A percentile compares a stretch with the other conserved stretches of the same genome.
Conservation (phyloP, 2,888 invertebrate genomes). For the Drosophila robusta region DNA sequence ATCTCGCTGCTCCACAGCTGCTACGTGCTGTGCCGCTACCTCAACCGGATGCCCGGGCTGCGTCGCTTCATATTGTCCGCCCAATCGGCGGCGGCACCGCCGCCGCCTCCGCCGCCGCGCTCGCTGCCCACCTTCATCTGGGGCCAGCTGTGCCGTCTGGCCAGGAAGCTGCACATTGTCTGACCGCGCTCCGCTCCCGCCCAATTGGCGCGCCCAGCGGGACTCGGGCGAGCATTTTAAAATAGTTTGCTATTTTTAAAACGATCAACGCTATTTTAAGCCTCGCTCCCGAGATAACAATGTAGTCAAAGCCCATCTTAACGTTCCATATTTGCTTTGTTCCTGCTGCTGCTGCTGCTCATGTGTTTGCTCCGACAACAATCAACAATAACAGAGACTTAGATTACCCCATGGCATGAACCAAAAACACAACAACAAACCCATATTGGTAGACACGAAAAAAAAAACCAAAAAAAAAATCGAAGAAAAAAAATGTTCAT, state of each 20-base stretch:
- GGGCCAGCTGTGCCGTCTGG: conserved; percentile 11
- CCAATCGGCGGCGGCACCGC: neutral
- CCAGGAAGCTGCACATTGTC: conserved; percentile 13
- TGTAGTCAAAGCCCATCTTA: neutral
- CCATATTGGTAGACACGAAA: neutral
- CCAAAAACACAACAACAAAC: neutral
- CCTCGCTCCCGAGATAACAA: conserved; percentile 8
- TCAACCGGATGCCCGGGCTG: neutral
- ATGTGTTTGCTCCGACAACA: neutral
- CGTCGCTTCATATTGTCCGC: neutral
- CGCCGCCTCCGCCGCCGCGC: conserved; percentile 2
- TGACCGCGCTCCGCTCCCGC: conserved; percentile 28
- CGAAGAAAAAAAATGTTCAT: neutral
- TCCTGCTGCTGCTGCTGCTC: neutral
- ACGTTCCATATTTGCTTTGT: conserved; percentile 2
- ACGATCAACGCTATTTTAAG: conserved; percentile 36
- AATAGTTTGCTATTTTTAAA: conserved; percentile 45
- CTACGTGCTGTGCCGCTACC: conserved; percentile 6
- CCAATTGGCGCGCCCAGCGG: too few relatives aligned
- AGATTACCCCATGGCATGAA: conserved; percentile 8
- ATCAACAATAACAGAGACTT: conserved; percentile 4
- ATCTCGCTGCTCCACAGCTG: conserved; percentile 17
- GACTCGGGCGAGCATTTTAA: neutral
- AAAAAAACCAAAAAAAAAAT: neutral
- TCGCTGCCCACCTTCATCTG: conserved; percentile 17